Base-by-base conservation (phyloP, 1,140 invertebrate genomes). In the Penaeus vannamei region DNA sequence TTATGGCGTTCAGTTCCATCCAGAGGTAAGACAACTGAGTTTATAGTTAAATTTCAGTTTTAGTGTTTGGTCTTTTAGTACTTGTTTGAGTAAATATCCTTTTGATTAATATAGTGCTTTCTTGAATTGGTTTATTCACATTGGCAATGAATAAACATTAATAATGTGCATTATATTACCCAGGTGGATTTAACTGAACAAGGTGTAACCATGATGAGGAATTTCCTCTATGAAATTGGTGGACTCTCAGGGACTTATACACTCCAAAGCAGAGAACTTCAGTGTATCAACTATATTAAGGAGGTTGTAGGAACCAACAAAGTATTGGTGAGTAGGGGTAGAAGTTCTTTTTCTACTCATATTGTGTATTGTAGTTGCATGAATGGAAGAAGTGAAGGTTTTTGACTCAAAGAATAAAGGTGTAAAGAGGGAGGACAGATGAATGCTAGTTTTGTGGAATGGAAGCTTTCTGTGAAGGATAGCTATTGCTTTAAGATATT, bases 1-100 rank as follows among this genome's bases (percentile, higher is more conserved):
- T 53, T 99, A 99, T 93, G 99, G 99, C 36, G 96, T 99, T 77
- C 99, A 99, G 94, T 99, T 99, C 94, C 99, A 99, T 93, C 98
- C 98, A 1, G 97, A 97, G 94, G 88, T 89, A 23, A 85, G 62
- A 42, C 36, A 61, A 60, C 22, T 61, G n/a, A 42, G 36, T 8
- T 8, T 26, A 32, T 53, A 36, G 23, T 19, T 22, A 76, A 29
- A 81, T 22, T 81, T 19, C 8, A 53, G 42, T 22, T 22, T 32
- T 66, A 14, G 46, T n/a, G 2, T 80, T 23, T 14, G 22, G 76
- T 14, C 26, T 36, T 79, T 62, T 69, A 72, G 66, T 72, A 23
- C 14, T 1, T 32, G 12, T 72, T 72, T 72, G 66, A 8, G 20
- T 20, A 23, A 20, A 20, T 23, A 14, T 72, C 17, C 53, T 53